Conservation (phyloP, 2,797 vertebrate species). For the Emydoidea blandingii region DNA sequence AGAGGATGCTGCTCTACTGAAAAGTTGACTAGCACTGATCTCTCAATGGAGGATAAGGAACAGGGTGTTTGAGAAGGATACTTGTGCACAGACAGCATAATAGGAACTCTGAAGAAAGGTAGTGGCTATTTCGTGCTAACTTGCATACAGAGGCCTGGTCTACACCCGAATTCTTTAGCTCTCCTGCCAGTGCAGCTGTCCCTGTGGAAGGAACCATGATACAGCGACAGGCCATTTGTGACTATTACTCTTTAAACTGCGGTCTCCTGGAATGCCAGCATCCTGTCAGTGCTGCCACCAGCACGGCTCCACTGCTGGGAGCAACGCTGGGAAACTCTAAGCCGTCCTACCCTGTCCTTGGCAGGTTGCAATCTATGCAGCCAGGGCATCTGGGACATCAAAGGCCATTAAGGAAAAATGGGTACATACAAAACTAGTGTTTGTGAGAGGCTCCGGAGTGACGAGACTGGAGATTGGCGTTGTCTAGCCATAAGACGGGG, state of each 20-base stretch:
- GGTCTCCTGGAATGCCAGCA: neutral
- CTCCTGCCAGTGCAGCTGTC: slow-evolving; percentile 52
- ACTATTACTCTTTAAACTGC: neutral
- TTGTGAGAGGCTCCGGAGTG: too few relatives aligned
- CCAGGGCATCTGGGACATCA: neutral
- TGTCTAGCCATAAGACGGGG: neutral
- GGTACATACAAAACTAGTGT: neutral
- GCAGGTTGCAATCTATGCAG: neutral
- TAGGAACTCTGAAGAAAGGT: slow-evolving; percentile 62
- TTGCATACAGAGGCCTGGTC: slow-evolving; percentile 63
- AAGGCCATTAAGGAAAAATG: neutral
- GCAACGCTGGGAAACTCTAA: too few relatives aligned
- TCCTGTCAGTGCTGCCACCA: neutral
- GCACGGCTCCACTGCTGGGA: neutral
- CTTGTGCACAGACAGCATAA: slow-evolving; percentile 53
- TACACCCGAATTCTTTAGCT: slow-evolving; percentile 35
- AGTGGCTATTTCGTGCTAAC: slow-evolving; percentile 56
- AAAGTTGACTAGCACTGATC: slow-evolving; percentile 68
- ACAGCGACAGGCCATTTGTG: neutral
- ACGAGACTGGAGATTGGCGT: neutral
- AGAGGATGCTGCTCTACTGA: slow-evolving; percentile 65
- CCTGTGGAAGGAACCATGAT: slow-evolving; percentile 36
- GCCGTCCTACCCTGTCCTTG: neutral
- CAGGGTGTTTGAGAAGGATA: slow-evolving; percentile 72
- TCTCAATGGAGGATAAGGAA: slow-evolving; percentile 73